Conservation (phyloP, 2,797 vertebrate species). For the Aythya fuligula region DNA sequence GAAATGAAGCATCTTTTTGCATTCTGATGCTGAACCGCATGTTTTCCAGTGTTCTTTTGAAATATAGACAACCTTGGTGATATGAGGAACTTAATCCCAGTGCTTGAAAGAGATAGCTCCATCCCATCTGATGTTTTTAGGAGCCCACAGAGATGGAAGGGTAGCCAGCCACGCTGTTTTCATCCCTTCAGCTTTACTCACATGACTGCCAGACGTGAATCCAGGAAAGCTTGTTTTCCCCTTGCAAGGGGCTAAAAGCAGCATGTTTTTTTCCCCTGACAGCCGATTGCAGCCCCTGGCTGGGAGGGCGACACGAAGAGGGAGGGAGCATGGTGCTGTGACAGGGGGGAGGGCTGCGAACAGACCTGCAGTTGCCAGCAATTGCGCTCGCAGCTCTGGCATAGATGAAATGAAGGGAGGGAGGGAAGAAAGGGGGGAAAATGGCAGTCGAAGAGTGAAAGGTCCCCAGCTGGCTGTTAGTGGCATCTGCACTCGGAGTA, state of each 20-base stretch:
- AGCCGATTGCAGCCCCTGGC: neutral
- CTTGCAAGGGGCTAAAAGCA: neutral
- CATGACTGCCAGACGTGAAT: rapidly evolving
- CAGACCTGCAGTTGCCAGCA: neutral
- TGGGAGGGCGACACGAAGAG: neutral
- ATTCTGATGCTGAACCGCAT: neutral
- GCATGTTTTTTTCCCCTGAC: no score
- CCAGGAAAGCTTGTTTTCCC: neutral
- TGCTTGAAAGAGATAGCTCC: neutral
- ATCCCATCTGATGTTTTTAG: neutral
- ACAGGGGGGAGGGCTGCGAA: neutral
- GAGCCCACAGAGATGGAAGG: neutral
- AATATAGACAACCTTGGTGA: neutral
- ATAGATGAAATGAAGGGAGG: neutral
- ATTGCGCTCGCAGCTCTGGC: neutral
- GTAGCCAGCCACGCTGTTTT: neutral
- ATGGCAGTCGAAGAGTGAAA: slow-evolving; percentile 40
- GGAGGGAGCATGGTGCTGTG: rapidly evolving
- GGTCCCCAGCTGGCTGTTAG: slow-evolving; percentile 95
- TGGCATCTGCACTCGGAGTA: slow-evolving; percentile 75
- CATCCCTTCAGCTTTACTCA: neutral
- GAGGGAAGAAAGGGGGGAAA: slow-evolving; percentile 17
- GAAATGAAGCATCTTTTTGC: neutral
- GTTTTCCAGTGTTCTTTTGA: neutral
- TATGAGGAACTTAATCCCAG: neutral